Percentiles rank a stretch among this genome's conserved stretches.
phyloP scores from a whole-genome alignment of 2,797 vertebrate genomes.

The Chelonia mydas region DNA sequence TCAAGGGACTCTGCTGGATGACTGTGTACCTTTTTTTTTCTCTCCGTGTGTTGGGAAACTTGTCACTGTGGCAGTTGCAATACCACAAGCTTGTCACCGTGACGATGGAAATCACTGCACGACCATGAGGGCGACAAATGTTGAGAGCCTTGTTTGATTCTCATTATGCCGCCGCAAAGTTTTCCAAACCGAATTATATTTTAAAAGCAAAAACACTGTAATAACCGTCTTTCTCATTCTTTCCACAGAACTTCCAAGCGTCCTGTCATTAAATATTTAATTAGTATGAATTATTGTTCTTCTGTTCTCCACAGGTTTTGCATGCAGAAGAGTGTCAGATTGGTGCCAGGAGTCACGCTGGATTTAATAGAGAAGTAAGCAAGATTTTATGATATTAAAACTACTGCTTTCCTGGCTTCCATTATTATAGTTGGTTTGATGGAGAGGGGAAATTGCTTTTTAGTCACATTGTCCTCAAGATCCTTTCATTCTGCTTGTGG shows the following conservation, averaged over 20 bases:
- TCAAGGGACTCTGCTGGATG: not conserved
- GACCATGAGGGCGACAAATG: constrained; percentile 13
- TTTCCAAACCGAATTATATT: not conserved
- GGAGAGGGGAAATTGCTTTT: not conserved
- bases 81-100: not conserved
- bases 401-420: not conserved
- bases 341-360: constrained; percentile 97
- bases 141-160: not conserved
- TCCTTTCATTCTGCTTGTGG: not conserved
- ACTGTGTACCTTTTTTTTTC: not conserved
- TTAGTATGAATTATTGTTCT: constrained; percentile 13
- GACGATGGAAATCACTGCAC: not conserved
- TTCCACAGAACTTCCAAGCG: not conserved
- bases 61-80: constrained; percentile 38
- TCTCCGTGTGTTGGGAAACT: not conserved
- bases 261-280: not conserved
- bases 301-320: constrained; percentile 89
- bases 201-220: not conserved
- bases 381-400: not conserved
- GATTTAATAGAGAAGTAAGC: constrained; percentile 99
- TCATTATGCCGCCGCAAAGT: not conserved
- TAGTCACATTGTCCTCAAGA: not conserved
- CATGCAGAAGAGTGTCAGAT: constrained; percentile 97
- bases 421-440: not conserved
- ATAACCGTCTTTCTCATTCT: not conserved